phyloP scores from a whole-genome alignment of 2,113 vertebrate genomes.

The Phainopepla nitens region DNA sequence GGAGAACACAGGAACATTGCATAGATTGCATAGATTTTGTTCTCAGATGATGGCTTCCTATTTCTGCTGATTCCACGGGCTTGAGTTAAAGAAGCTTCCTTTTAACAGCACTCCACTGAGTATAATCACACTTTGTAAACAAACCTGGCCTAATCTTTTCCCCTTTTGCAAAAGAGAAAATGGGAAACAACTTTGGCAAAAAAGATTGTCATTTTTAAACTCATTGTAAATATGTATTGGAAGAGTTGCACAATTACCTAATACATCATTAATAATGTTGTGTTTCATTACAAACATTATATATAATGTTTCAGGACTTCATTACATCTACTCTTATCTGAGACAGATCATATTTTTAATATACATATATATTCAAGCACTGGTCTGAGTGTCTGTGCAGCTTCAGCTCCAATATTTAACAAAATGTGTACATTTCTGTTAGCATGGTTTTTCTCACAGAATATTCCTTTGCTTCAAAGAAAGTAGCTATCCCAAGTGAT shows the following conservation, averaged over 20 bases:
- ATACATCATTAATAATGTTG: not conserved
- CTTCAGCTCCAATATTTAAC: not conserved
- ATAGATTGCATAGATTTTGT: not conserved
- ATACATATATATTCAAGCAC: not conserved
- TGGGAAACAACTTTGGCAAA: not conserved
- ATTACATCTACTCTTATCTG: not conserved
- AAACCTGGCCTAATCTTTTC: not conserved
- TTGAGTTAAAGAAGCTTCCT: not conserved
- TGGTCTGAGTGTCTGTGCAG: not conserved
- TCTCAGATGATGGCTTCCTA: not conserved
- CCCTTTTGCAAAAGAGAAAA: not conserved
- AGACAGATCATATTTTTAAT: not conserved
- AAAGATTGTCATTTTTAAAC: not conserved
- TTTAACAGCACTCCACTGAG: not conserved
- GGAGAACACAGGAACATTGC: not conserved
- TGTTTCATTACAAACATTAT: not conserved
- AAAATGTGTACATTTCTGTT: not conserved
- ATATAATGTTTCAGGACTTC: not conserved
- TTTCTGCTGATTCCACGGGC: not conserved
- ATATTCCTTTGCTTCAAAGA: not conserved
- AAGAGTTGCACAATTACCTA: not conserved
- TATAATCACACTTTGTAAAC: not conserved
- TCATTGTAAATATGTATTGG: not conserved
- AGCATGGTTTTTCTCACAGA: not conserved
- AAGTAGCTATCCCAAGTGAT: not conserved